Conservation (phyloP, 2,797 vertebrate species). For the Hipposideros larvatus region DNA sequence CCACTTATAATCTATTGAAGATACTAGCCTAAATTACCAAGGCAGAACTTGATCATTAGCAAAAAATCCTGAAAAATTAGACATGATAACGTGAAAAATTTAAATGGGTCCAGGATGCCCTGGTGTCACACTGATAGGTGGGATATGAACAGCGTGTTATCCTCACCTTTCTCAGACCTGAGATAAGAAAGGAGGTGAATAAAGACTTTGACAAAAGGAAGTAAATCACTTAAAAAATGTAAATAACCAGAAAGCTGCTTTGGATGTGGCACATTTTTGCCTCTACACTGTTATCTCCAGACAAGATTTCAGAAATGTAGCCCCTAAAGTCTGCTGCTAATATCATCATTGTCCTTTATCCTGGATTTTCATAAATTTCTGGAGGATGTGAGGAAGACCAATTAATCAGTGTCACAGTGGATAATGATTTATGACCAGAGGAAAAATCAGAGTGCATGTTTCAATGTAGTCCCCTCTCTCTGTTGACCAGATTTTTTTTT, state of each 20-base stretch:
- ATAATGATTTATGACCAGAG: conserved; percentile 87
- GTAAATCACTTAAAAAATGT: conserved; percentile 70
- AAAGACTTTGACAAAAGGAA: conserved; percentile 78
- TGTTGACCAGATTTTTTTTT: conserved; percentile 68
- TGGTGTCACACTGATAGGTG: conserved; percentile 64
- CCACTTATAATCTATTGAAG: conserved; percentile 61
- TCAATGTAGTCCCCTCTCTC: conserved; percentile 68
- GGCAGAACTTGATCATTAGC: conserved; percentile 57
- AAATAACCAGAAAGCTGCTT: conserved; percentile 75
- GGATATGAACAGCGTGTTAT: conserved; percentile 34
- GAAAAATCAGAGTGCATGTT: conserved; percentile 57
- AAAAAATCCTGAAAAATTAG: conserved; percentile 68
- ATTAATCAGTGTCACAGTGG: conserved; percentile 88
- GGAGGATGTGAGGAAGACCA: conserved; percentile 83
- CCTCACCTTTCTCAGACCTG: conserved; percentile 68
- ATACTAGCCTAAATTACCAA: conserved; percentile 63
- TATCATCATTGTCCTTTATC: conserved; percentile 69
- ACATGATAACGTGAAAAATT: not conserved
- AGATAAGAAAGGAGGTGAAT: conserved; percentile 78
- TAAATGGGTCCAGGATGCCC: conserved; percentile 18
- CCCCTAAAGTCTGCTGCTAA: conserved; percentile 75
- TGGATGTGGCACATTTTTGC: conserved; percentile 49
- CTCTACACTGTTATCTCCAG: conserved; percentile 60
- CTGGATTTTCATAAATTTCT: conserved; percentile 82
- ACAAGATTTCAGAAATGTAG: conserved; percentile 76